phyloP scores from a whole-genome alignment of 2,113 vertebrate genomes.

The Rhynchopsitta pachyrhyncha region DNA sequence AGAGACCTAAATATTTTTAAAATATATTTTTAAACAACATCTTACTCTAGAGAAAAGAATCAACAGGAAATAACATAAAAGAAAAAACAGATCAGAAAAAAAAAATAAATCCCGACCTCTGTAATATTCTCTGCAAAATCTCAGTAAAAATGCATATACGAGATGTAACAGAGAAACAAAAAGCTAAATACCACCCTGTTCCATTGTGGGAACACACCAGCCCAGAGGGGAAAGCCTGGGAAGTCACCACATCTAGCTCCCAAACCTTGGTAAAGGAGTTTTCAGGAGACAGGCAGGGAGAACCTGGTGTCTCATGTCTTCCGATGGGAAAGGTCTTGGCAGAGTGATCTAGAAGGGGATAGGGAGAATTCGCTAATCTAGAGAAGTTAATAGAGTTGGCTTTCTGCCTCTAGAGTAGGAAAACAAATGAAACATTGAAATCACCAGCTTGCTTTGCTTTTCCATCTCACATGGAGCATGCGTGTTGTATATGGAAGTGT shows the following conservation, averaged over 20 bases:
- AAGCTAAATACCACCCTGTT: not conserved
- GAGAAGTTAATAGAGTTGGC: not conserved
- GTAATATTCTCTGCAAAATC: not conserved
- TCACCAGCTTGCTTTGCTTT: not conserved
- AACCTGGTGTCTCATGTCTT: accelerated
- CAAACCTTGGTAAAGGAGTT: not conserved
- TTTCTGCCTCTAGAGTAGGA: not conserved
- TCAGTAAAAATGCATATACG: not conserved
- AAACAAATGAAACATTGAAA: not conserved
- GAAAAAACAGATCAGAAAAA: not conserved
- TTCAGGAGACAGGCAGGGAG: not conserved
- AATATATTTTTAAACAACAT: not conserved
- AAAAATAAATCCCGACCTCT: not conserved
- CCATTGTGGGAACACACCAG: not conserved
- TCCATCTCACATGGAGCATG: accelerated
- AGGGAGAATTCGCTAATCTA: not conserved
- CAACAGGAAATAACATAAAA: not conserved
- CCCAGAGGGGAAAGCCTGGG: not conserved
- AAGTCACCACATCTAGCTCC: not conserved
- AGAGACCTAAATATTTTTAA: not conserved
- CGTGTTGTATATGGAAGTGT: accelerated
- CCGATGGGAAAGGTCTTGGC: not conserved
- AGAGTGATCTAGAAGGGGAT: not conserved
- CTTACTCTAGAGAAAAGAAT: not conserved
- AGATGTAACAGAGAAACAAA: not conserved